Conservation (phyloP, 2,797 vertebrate genomes). For the Oryzias sinensis region DNA sequence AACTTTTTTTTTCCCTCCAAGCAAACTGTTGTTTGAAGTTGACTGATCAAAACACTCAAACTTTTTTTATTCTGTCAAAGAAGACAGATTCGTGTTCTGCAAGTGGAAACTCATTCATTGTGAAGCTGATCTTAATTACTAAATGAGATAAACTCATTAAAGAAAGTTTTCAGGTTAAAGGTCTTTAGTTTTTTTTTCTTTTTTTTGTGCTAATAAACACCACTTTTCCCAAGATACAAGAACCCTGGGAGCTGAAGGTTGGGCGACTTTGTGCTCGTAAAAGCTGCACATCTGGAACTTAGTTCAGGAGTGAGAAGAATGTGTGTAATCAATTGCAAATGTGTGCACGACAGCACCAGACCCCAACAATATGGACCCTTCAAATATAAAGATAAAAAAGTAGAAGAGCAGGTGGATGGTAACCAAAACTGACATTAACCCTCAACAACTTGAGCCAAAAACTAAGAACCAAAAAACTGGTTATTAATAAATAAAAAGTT, state of each 20-base stretch:
- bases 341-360: slow-evolving; percentile 51
- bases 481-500: too few species aligned
- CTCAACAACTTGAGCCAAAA: slow-evolving; percentile 27
- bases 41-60: slow-evolving; percentile 73
- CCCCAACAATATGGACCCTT: slow-evolving; percentile 75
- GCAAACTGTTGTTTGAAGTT: slow-evolving; percentile 66
- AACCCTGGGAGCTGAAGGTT: slow-evolving; percentile 31
- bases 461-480: too few species aligned
- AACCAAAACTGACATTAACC: slow-evolving; percentile 63
- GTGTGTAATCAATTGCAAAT: slow-evolving; percentile 73
- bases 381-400: slow-evolving; percentile 18
- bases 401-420: slow-evolving; percentile 54
- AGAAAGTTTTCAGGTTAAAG: slow-evolving; percentile 44
- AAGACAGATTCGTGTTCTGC: slow-evolving; percentile 42
- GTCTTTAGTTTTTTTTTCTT: slow-evolving; percentile 15
- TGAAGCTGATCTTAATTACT: slow-evolving; percentile 31
- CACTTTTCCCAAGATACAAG: slow-evolving; percentile 22
- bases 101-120: slow-evolving; percentile 30
- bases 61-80: slow-evolving; percentile 67
- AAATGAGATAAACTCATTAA: slow-evolving; percentile 45
- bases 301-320: slow-evolving; percentile 48
- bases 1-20: slow-evolving; percentile 35
- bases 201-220: slow-evolving; percentile 63
- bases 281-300: slow-evolving; percentile 70
- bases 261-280: slow-evolving; percentile 28